Evolutionary conservation across 2,113 vertebrate species (phyloP), one percentile per base, ranked within the genome.

Genomic region (Rhinoderma darwinii): DNA sequence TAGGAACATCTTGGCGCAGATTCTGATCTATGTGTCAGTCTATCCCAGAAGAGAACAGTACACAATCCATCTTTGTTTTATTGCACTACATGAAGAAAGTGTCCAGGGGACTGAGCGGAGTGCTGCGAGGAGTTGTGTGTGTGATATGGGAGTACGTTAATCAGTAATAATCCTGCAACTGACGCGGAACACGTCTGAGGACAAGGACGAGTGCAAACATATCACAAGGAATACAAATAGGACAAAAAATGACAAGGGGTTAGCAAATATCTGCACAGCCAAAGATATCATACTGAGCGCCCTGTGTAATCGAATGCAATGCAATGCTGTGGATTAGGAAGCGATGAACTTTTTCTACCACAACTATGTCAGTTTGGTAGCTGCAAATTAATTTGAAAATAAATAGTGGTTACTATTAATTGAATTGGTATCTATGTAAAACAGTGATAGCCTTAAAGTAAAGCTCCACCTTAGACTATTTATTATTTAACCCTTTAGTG

Each of bases 51-150:
- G 93, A 94, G 91, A 94, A 94, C 92, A 92, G 92, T 93, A 92
- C 90, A 88, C 93, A 93, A 96, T 96, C 94, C 92, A 95, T 96
- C 95, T 96, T 93, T 92, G 91, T 92, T 90, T 92, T 92, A 93
- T 92, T 89, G 88, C 87, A 66, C 91, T 93, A 92, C 93, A 94
- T 91, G 94, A 94, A 91, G 93, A 89, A 93, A 91, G 92, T 81
- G 86, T 91, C 90, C 56, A 86, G 87, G 89, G 88, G 91, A 88
- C 72, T 86, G 35, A 89, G 88, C 89, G 14, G 89, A 91, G 91
- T 79, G 89, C 88, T 89, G 91, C 84, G 90, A 90, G 88, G 89
- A 90, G 90, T 89, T 86, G 88, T 75, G 44, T 59, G 88, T 84
- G 89, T 86, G 88, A 91, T 88, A 82, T 75, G 91, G 90, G 85